Evolutionary conservation across 2,888 invertebrate genomes (phyloP).

Genomic region (Ophion slaviceki): DNA sequence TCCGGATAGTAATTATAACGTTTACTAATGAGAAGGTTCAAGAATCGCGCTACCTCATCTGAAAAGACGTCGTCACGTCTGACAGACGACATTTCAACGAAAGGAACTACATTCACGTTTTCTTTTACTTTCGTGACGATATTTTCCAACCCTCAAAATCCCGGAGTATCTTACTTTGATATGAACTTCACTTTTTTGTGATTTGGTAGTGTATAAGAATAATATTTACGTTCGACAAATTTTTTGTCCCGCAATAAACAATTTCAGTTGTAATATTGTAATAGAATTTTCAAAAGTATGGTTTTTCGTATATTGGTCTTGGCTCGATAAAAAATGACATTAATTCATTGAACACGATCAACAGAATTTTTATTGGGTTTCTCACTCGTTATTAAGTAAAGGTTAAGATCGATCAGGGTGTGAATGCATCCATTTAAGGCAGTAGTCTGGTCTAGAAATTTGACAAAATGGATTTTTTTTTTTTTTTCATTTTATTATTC

Average conservation of each 20-base stretch:
- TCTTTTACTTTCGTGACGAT: background rate
- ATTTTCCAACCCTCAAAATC: background rate
- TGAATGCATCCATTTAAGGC: background rate
- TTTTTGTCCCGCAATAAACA: background rate
- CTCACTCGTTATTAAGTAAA: too few species aligned
- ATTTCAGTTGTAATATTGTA: background rate
- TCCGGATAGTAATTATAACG: constrained; percentile 64
- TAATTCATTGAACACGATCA: too few species aligned
- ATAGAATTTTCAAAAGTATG: background rate
- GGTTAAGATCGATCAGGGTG: too few species aligned
- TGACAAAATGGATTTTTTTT: too few species aligned
- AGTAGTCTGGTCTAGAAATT: too few species aligned
- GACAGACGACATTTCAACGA: background rate
- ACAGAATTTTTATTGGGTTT: too few species aligned
- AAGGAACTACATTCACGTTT: background rate
- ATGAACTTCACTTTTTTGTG: too few species aligned
- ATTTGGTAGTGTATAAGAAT: too few species aligned
- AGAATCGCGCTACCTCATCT: constrained; percentile 43
- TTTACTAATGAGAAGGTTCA: constrained; percentile 69
- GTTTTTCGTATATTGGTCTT: background rate
- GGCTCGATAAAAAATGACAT: background rate
- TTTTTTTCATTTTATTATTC: too few species aligned
- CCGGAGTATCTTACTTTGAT: background rate
- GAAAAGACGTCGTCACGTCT: constrained; percentile 15
- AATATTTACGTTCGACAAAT: background rate